Base-by-base conservation (phyloP, 2,113 vertebrate species). In the Nycticebus coucang region DNA sequence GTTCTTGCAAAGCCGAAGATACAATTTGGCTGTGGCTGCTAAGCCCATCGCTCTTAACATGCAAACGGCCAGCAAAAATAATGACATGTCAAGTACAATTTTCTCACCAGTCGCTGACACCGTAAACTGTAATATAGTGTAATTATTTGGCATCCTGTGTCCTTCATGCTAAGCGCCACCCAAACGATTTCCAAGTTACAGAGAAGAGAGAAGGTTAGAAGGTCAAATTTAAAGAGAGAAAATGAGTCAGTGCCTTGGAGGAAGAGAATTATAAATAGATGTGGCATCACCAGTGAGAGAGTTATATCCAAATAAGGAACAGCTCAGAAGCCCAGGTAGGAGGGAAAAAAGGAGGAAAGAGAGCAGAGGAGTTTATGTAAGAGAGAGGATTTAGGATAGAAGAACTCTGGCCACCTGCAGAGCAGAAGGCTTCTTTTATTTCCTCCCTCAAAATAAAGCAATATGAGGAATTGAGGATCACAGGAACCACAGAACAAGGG, bases 161-260 rank as follows among this genome's bases (percentile, higher is more conserved):
- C 62, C 62, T 97, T 97, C 97, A 94, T 92, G 97, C 89, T 91
- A 96, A 95, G 50, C 59, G 79, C 79, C 53, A 84, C 92, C 97
- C 94, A 96, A 97, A 92, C 0, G 33, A 97, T 95, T 95, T 96
- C 95, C 97, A 97, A 97, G 95, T 89, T 45, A 28, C 89, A 66
- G n/a, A 30, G 90, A 97, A 78, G 95, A 92, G 84, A 59, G 94
- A 94, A 97, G 97, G 97, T 89, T 83, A 97, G 11, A 94, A 79
- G 91, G 91, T 94, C 98, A 89, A 91, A 98, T 97, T 97, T 98
- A 98, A 97, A 97, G 97, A 97, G 87, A 97, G 95, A 97, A 97
- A 97, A 97, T 98, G 97, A 98, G 97, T 97, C 97, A 98, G 96
- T 97, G 95, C 95, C 96, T 97, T 92, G 92, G 97, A 98, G 95